Evolutionary conservation across 2,113 vertebrate genomes (phyloP).

Genomic region (Polypterus senegalus): DNA sequence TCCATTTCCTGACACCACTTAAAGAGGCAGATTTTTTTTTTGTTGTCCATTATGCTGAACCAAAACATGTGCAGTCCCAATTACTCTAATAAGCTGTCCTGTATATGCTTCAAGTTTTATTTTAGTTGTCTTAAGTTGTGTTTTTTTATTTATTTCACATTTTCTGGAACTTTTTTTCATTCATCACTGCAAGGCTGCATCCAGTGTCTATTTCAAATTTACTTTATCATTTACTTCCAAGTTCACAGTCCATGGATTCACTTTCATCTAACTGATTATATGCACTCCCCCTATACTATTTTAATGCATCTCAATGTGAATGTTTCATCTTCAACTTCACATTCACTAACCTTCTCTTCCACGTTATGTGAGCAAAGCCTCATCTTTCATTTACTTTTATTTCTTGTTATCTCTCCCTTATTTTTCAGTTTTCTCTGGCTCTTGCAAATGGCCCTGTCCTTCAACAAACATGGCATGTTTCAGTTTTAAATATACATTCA

Average conservation of each 20-base stretch:
- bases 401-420: neutral
- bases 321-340: neutral
- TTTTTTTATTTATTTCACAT: neutral
- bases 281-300: neutral
- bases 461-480: neutral
- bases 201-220: no score
- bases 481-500: neutral
- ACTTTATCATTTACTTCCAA: no score
- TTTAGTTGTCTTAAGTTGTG: neutral
- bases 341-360: neutral
- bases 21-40: no score
- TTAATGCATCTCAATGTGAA: neutral
- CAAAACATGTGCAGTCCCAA: neutral
- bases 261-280: no score
- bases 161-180: neutral
- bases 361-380: neutral
- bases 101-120: neutral
- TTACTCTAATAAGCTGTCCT: neutral
- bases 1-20: neutral
- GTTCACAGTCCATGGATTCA: no score
- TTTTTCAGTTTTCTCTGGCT: neutral
- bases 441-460: neutral
- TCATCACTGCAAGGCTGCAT: neutral
- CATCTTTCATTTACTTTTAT: neutral
- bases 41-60: no score